Base-by-base conservation (phyloP, 2,888 invertebrate genomes). In the Thereva nobilitata region DNA sequence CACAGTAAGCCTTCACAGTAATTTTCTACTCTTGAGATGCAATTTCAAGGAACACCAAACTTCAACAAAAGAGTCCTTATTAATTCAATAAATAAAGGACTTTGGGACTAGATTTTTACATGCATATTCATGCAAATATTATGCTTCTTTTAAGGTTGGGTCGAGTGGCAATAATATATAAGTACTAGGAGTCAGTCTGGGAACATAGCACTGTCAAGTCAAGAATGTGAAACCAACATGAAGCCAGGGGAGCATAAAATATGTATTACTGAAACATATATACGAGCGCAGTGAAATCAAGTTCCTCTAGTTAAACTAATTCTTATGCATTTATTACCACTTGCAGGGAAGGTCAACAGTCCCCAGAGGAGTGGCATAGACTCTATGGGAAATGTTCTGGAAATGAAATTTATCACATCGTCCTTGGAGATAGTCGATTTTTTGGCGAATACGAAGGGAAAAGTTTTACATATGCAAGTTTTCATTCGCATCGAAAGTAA, bases 371-470 rank as follows among this genome's bases (percentile, higher is more conserved):
- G 82, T 99, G 98, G 98, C 97, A 98, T 82, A 87, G 95, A 64
- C 84, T 97, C n/a, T 98, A 98, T 79, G 98, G 98, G 12, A 92
- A 95, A 79, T 97, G 97, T 82, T 97, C 97, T 2, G 98, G 98
- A 72, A 99, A 99, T 82, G 98, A 99, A 85, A 97, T 99, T 77
- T 98, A 98, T 83, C 97, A 98, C 82, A 98, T 98, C 73, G 89
- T 92, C 68, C 86, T 97, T 67, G 93, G 93, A 12, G 96, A 97
- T 78, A 95, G 95, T 76, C 87, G 96, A 71, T 98, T 99, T 83
- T 98, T 98, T 78, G 96, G 97, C 37, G 98, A 98, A 82, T 98
- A 97, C 81, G 95, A 97, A 80, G 97, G 97, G 64, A 98, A 98
- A 83, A 96, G 96, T 82, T 99, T 98, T 83, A 97, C 97, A n/a